These are phyloP conservation scores for Chrysodeixis includens DNA, from an alignment of 2,888 invertebrate species.

Conservation along the genomic window DNA sequence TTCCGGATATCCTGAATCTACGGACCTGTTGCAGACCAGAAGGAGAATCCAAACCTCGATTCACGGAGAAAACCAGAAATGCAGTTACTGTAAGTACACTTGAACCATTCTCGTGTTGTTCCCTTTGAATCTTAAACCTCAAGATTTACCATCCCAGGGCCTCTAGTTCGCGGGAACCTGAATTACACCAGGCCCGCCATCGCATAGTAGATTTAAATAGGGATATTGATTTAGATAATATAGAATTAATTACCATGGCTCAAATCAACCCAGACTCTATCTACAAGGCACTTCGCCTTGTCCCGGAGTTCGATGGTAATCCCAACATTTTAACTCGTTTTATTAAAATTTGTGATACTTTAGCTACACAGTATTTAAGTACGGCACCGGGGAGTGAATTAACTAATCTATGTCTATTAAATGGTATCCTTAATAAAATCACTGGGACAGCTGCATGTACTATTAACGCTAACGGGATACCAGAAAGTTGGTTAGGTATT, in stretches of 20 bases:
- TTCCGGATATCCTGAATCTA: conserved; percentile 6
- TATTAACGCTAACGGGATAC: not conserved
- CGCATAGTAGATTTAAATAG: not conserved
- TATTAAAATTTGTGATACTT: conserved; percentile 6
- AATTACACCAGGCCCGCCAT: not conserved
- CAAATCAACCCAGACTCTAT: not conserved
- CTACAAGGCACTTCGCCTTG: conserved; percentile 7
- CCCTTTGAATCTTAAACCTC: not conserved
- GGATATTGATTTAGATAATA: not conserved
- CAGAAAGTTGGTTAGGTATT: not conserved
- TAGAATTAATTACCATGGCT: not conserved
- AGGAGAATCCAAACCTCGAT: conserved; percentile 9
- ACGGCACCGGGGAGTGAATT: conserved; percentile 7
- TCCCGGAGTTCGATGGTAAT: conserved; percentile 10
- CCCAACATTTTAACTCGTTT: conserved; percentile 4
- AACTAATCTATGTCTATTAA: conserved; percentile 2
- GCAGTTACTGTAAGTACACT: conserved; percentile 5
- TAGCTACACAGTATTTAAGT: not conserved
- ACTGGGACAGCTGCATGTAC: conserved; percentile 1
- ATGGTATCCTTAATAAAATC: conserved; percentile 9
- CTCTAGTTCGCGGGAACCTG: not conserved
- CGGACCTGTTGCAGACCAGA: not conserved
- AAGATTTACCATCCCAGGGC: conserved; percentile 3
- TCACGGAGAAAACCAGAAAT: conserved; percentile 6
- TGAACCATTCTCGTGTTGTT: conserved; percentile 9